Evolutionary conservation across 2,888 invertebrate species (phyloP).

Genomic region (Drosophila longiperda): DNA sequence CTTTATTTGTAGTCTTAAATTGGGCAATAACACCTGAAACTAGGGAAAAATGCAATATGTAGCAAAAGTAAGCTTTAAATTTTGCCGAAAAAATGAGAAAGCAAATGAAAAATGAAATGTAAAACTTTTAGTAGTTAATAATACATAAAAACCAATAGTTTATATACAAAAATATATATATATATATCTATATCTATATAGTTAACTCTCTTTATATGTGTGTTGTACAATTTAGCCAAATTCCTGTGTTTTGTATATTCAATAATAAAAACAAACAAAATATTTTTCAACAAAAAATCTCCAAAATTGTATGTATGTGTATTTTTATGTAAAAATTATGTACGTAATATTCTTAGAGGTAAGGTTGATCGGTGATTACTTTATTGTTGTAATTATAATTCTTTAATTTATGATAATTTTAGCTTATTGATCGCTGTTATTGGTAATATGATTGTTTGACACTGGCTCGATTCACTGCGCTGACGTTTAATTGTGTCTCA

Average conservation of each 20-base stretch:
- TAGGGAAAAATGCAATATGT: conserved; percentile 71
- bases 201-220: conserved; percentile 64
- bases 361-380: conserved; percentile 54
- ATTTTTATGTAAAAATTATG: conserved; percentile 54
- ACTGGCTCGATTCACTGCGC: conserved; percentile 44
- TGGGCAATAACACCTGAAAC: conserved; percentile 57
- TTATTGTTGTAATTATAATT: conserved; percentile 9
- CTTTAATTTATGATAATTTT: conserved; percentile 16
- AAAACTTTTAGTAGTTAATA: conserved; percentile 65
- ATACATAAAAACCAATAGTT: conserved; percentile 51
- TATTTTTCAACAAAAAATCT: conserved; percentile 59
- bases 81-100: conserved; percentile 22
- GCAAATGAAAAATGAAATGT: conserved; percentile 54
- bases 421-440: conserved; percentile 23
- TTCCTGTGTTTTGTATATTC: conserved; percentile 76
- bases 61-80: conserved; percentile 71
- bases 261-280: conserved; percentile 56
- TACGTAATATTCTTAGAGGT: conserved; percentile 60
- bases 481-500: conserved; percentile 19
- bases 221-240: conserved; percentile 78
- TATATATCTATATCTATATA: conserved; percentile 43
- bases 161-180: conserved; percentile 46
- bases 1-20: conserved; percentile 25
- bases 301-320: conserved; percentile 58
- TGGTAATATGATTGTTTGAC: conserved; percentile 48